Evolutionary conservation across 2,888 invertebrate species (phyloP), one percentile per base, ranked within the genome.

Genomic region (Xylota segnis): DNA sequence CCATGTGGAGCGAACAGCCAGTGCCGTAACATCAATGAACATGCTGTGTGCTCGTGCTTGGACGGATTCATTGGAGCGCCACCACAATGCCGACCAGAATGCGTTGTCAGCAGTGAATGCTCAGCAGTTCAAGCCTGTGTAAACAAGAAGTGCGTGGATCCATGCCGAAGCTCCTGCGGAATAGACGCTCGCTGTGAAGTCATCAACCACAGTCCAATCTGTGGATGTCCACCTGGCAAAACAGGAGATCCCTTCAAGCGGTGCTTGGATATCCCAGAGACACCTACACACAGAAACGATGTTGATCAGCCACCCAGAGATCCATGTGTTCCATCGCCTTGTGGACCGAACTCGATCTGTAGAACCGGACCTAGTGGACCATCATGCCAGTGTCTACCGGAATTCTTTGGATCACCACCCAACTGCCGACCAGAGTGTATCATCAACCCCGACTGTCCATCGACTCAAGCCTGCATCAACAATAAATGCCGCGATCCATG

Each of bases 351-450:
- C 91, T 94, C 97, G 3, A 93, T 95, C 87, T 97, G 97, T 90
- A 93, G 95, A 88, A 94, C 94, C 83, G 92, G 94, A 71, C 95
- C 95, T 72, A 94, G 94, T 56, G 94, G 94, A 89, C 95, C 96
- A 54, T 94, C 95, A 16, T 97, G 97, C 90, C 94, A 95, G 87
- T 97, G 97, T 90, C 91, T 95, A n/a, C 94, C 94, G 68, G 94
- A 94, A 88, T 97, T 96, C 90, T 93, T 96, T 58, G 97, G 97
- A 40, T 94, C 94, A 65, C 96, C 97, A 84, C 96, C 97, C 29
- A 95, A 96, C 88, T 97, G 97, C 89, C 94, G 96, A 89, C 97
- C 97, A 18, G 96, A 96, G 92, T 96, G 96, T 91, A 94, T 96
- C 6, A 96, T 96, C 68, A 97, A 96, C 91, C 95, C 96, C 14